A percentile compares a stretch with the other conserved stretches of the same genome.
These are phyloP conservation scores for Raja brachyura DNA, from an alignment of 2,113 vertebrate genomes.

Conservation along the genomic window DNA sequence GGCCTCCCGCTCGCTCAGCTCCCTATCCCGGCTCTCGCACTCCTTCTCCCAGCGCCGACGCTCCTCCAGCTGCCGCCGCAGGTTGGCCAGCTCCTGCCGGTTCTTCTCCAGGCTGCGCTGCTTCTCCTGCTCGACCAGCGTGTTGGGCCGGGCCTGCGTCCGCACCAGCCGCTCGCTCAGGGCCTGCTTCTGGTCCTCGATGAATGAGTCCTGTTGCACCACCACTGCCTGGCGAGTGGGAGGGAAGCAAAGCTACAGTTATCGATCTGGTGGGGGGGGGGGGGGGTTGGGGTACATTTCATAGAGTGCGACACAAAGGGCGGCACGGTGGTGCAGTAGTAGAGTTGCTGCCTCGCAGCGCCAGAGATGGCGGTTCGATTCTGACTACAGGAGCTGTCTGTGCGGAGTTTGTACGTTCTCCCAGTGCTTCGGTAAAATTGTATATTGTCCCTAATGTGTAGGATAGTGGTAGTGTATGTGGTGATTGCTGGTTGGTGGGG, in stretches of 20 bases:
- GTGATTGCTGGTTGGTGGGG: no score
- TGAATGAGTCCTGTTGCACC: conserved; percentile 88
- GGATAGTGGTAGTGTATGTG: no score
- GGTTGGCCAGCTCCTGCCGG: conserved; percentile 81
- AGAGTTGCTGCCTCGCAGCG: no score
- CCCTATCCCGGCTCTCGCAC: conserved; percentile 72
- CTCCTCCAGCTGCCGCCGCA: conserved; percentile 82
- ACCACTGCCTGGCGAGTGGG: conserved; percentile 68
- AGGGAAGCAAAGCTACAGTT: background rate
- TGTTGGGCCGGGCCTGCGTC: conserved; percentile 63
- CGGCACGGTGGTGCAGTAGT: no score
- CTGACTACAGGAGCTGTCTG: no score
- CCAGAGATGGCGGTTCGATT: no score
- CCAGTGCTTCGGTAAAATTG: no score
- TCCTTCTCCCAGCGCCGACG: conserved; percentile 65
- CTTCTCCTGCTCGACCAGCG: conserved; percentile 91
- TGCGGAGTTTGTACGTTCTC: no score
- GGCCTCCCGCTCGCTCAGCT: conserved; percentile 64
- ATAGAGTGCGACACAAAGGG: no score
- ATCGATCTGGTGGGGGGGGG: no score
- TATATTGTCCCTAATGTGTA: no score
- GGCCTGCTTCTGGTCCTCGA: conserved; percentile 85
- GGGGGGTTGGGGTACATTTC: no score
- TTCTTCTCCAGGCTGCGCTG: conserved; percentile 92
- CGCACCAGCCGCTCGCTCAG: conserved; percentile 56